Conservation (phyloP, 2,113 vertebrate genomes). For the Anolis carolinensis region DNA sequence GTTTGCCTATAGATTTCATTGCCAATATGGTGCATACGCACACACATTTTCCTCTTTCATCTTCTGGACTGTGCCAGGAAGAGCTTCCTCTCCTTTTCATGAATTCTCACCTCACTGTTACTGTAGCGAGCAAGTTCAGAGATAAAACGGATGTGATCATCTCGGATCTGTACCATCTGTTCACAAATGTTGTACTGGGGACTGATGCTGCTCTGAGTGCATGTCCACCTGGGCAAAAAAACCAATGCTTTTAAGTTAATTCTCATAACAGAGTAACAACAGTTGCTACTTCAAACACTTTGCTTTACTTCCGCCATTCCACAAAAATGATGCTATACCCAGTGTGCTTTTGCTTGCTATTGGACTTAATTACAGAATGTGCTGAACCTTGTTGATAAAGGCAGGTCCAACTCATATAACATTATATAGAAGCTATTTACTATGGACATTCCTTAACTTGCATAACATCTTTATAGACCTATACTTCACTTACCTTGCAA, state of each 20-base stretch:
- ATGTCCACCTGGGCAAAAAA: conserved; percentile 90
- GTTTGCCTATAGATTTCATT: not conserved
- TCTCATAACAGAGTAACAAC: conserved; percentile 20
- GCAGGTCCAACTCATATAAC: not conserved
- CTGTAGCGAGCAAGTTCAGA: conserved; percentile 98
- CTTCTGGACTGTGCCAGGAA: not conserved
- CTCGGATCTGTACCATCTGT: conserved; percentile 99
- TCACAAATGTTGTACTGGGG: conserved; percentile 99
- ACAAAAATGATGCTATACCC: not conserved
- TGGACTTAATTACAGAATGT: not conserved
- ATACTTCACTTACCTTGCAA: conserved; percentile 34
- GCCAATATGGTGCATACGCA: no score
- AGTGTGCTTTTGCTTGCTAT: not conserved
- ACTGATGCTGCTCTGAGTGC: conserved; percentile 98
- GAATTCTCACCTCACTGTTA: conserved; percentile 89
- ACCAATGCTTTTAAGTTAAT: conserved; percentile 37
- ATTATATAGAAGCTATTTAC: conserved; percentile 4
- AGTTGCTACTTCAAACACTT: not conserved
- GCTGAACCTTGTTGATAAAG: not conserved
- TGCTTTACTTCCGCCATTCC: not conserved
- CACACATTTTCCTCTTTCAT: not conserved
- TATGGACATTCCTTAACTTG: conserved; percentile 11
- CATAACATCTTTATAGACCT: conserved; percentile 2
- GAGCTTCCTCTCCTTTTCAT: not conserved
- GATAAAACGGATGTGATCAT: conserved; percentile 99